Percentiles rank a stretch among this genome's conserved stretches.
Conservation (phyloP, 2,113 vertebrate genomes). For the Bos javanicus region DNA sequence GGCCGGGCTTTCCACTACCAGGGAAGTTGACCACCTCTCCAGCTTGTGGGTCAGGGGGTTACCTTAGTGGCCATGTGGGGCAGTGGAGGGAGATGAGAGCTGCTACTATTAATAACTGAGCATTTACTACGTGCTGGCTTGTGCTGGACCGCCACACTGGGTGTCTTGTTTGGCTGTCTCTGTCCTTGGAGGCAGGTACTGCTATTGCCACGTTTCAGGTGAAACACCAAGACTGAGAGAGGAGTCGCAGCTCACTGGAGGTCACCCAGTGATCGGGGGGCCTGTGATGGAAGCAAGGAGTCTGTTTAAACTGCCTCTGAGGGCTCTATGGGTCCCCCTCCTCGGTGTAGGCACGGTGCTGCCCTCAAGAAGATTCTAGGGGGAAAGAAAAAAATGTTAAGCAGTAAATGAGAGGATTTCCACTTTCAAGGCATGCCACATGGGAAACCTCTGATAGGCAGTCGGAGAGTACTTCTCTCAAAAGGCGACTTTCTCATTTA, state of each 20-base stretch:
- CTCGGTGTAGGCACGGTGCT: too few species aligned
- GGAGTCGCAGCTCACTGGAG: fast-evolving
- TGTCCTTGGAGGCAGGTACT: background rate
- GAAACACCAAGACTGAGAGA: background rate
- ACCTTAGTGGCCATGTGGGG: background rate
- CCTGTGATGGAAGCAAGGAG: background rate
- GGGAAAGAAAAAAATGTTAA: background rate
- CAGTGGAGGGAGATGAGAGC: background rate
- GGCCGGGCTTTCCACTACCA: background rate
- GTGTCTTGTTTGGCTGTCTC: fast-evolving
- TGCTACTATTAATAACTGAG: too few species aligned
- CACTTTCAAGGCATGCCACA: fast-evolving
- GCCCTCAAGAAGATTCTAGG: background rate
- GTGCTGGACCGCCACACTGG: background rate
- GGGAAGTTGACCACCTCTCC: background rate
- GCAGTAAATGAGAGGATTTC: background rate
- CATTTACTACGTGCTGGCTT: fast-evolving
- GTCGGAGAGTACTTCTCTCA: background rate
- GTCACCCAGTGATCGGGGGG: background rate
- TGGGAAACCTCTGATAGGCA: background rate
- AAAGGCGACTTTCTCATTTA: background rate
- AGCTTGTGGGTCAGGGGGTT: background rate
- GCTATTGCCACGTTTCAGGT: background rate
- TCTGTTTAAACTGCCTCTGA: background rate
- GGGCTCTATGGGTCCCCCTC: background rate